Percentiles rank a stretch among this genome's conserved stretches.
Evolutionary conservation across 2,797 vertebrate genomes (phyloP).

Genomic region (Tapera naevia): DNA sequence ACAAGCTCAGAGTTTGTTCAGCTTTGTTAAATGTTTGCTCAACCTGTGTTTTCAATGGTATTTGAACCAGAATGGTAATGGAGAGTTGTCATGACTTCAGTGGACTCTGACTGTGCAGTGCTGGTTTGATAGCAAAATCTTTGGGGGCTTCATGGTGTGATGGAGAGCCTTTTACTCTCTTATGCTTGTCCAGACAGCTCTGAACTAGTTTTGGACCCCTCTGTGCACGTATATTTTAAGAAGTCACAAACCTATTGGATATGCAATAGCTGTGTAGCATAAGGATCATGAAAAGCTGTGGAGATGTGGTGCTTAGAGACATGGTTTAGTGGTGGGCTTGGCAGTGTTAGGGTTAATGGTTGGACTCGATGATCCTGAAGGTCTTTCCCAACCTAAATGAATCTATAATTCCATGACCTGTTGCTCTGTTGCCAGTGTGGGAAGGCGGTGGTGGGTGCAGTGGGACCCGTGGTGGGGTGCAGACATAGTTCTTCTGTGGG

Average conservation of each 20-base stretch:
- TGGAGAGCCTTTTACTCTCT: neutral
- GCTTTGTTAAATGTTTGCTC: neutral
- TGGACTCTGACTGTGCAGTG: neutral
- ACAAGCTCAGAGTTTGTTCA: neutral
- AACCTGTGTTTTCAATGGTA: neutral
- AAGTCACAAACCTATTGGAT: neutral
- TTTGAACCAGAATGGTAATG: neutral
- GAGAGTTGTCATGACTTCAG: neutral
- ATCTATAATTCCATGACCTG: too few relatives aligned
- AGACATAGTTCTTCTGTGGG: too few relatives aligned
- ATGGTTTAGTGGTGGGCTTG: too few relatives aligned
- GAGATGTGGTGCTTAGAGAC: too few relatives aligned
- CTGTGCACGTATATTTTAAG: neutral
- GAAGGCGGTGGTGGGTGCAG: neutral
- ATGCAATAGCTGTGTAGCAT: neutral
- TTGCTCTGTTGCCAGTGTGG: neutral
- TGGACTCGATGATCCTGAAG: too few relatives aligned
- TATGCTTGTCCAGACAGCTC: neutral
- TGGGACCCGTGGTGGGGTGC: neutral
- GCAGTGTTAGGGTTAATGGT: too few relatives aligned
- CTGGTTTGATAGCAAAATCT: neutral
- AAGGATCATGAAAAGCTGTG: neutral
- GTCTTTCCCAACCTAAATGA: too few relatives aligned
- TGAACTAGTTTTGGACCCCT: neutral
- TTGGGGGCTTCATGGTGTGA: neutral